phyloP scores from a whole-genome alignment of 2,888 invertebrate genomes.

The Lomographa bimaculata region DNA sequence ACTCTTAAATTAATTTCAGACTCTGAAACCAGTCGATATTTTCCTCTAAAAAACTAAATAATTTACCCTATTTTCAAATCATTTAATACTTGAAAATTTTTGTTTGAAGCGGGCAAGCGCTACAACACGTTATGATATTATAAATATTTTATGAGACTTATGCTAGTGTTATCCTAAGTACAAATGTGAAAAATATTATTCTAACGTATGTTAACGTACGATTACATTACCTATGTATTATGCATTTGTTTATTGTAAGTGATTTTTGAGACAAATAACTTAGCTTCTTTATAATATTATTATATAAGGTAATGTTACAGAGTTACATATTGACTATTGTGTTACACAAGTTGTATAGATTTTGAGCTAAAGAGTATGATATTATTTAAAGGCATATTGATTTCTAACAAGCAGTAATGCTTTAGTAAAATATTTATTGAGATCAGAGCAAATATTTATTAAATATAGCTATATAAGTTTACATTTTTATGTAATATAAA shows the following conservation, averaged over 20 bases:
- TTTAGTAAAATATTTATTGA: conserved; percentile 35
- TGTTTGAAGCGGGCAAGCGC: conserved; percentile 60
- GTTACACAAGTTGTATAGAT: conserved; percentile 27
- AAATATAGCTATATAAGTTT: conserved; percentile 20
- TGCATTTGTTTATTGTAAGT: conserved; percentile 46
- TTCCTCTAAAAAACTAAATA: conserved; percentile 61
- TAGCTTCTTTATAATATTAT: conserved; percentile 31
- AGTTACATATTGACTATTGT: conserved; percentile 17
- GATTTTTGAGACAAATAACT: conserved; percentile 43
- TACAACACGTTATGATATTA: conserved; percentile 45
- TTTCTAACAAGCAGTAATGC: conserved; percentile 41
- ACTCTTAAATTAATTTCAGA: conserved; percentile 62
- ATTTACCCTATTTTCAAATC: conserved; percentile 48
- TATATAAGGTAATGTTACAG: conserved; percentile 29
- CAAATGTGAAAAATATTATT: conserved; percentile 63
- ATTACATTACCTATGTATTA: conserved; percentile 48
- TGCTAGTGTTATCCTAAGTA: conserved; percentile 61
- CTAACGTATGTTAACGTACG: conserved; percentile 51
- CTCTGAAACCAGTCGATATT: conserved; percentile 62
- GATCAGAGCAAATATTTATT: conserved; percentile 39
- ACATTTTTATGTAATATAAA: conserved; percentile 12
- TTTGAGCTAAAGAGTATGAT: conserved; percentile 33
- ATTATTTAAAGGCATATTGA: conserved; percentile 40
- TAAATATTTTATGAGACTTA: conserved; percentile 48
- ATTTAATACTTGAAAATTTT: conserved; percentile 53